Evolutionary conservation across 2,888 invertebrate species (phyloP), one percentile per base, ranked within the genome.

Genomic region (Acronicta aceris): DNA sequence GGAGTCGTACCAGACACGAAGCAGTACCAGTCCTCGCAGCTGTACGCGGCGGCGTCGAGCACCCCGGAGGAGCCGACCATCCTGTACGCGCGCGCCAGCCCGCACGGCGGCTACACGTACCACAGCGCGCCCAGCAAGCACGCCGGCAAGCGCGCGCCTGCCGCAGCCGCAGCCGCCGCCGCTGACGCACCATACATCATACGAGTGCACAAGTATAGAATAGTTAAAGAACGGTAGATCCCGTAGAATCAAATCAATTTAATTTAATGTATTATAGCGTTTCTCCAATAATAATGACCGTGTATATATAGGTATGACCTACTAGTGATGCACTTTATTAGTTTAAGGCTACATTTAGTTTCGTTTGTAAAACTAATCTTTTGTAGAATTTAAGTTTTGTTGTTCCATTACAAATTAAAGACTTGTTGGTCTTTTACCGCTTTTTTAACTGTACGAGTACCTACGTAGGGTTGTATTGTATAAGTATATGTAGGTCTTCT

Each of bases 51-150:
- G 48, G 59, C 68, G 25, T 56, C 54, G 12, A 53, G 10, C 12
- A 16, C 65, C 5, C 48, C 58, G 10, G 71, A 76, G n/a, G 75
- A 79, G 43, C 10, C 82, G 9, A 78, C 85, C 27, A 79, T 93
- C 12, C 80, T 93, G 62, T 93, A 92, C 83, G 93, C 93, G 47
- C 82, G 91, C 2, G 91, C 90, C 5, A 86, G 82, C 59, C 79
- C 85, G 2, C 67, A 82, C 48, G 92, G 93, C 7, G 92, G 93
- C 5, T 93, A 85, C 81, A 79, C 87, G 7, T 92, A 93, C 78
- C 85, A 86, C 59, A 83, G 81, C 41, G 76, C 78, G 45, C 83
- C 86, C 1, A 17, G 51, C 48, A 75, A 67, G 64, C 25, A 58
- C 54, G n/a, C n/a, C n/a, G 55, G 53, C n/a, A 73, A 62, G 59